These are phyloP conservation scores for Hipparchia sbordonii DNA, from an alignment of 2,888 invertebrate species.

Conservation along the genomic window DNA sequence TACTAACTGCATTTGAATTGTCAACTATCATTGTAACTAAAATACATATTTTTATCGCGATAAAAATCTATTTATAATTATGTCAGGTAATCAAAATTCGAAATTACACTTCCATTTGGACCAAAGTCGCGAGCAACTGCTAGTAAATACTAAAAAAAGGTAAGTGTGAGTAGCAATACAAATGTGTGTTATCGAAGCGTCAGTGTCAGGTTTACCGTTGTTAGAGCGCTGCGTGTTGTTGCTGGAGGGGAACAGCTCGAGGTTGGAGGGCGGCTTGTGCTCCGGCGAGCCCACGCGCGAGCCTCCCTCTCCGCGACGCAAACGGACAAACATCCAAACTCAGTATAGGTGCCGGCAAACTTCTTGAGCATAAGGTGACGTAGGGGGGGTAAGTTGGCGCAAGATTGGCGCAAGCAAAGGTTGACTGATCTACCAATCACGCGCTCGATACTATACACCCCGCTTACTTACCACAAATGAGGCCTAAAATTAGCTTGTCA, in stretches of 20 bases:
- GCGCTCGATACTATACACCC: too few relatives aligned
- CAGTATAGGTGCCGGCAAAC: slow-evolving; percentile 22
- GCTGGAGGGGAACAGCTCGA: slow-evolving; percentile 86
- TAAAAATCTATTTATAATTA: too few relatives aligned
- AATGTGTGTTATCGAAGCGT: slow-evolving; percentile 12
- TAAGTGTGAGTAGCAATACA: not conserved
- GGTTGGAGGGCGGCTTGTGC: slow-evolving; percentile 87
- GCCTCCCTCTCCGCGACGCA: slow-evolving; percentile 70
- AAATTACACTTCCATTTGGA: not conserved
- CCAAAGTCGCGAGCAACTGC: not conserved
- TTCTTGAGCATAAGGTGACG: too few relatives aligned
- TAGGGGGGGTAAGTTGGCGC: too few relatives aligned
- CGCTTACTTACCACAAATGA: too few relatives aligned
- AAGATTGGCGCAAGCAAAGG: too few relatives aligned
- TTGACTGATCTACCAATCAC: too few relatives aligned
- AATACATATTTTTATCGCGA: too few relatives aligned
- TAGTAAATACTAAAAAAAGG: not conserved
- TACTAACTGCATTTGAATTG: too few relatives aligned
- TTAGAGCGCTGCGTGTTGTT: slow-evolving; percentile 87
- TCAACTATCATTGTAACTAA: too few relatives aligned
- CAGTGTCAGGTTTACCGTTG: slow-evolving; percentile 86
- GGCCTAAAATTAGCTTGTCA: too few relatives aligned
- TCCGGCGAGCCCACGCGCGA: slow-evolving; percentile 85
- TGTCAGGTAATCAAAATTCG: too few relatives aligned
- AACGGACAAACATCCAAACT: slow-evolving; percentile 62